Evolutionary conservation across 2,888 invertebrate species (phyloP).

Genomic region (Bruchidius siliquastri): DNA sequence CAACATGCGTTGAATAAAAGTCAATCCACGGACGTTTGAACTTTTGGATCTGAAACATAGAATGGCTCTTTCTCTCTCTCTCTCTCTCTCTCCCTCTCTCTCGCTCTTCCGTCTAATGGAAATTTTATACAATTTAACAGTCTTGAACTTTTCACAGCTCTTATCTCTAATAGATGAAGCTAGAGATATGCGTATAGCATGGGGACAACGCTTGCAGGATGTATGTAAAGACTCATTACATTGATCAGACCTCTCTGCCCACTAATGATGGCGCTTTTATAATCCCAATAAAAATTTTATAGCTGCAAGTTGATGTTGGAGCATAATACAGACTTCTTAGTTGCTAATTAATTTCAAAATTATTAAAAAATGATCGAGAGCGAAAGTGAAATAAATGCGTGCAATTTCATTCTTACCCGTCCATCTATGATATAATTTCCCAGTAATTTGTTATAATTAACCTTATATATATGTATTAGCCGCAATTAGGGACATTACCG

Average conservation of each 20-base stretch:
- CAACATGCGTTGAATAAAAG: no score
- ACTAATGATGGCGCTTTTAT: background rate
- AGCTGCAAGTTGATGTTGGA: background rate
- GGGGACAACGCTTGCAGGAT: background rate
- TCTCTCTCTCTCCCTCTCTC: no score
- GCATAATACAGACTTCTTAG: background rate
- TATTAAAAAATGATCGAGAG: background rate
- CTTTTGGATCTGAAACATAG: no score
- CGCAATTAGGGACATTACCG: background rate
- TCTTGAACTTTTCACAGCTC: background rate
- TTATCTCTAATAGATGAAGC: background rate
- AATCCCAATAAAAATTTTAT: background rate
- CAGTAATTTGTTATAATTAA: background rate
- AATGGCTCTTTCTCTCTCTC: no score
- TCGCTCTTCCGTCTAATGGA: no score
- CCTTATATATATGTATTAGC: background rate
- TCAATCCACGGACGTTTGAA: no score
- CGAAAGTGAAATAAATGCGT: background rate
- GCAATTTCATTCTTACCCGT: background rate
- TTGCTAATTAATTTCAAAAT: background rate
- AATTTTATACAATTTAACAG: background rate
- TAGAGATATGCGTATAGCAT: background rate
- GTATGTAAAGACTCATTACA: background rate
- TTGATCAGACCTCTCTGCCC: background rate
- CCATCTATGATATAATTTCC: background rate